phyloP scores from a whole-genome alignment of 2,888 invertebrate genomes.

The Drosophila paramelanica region DNA sequence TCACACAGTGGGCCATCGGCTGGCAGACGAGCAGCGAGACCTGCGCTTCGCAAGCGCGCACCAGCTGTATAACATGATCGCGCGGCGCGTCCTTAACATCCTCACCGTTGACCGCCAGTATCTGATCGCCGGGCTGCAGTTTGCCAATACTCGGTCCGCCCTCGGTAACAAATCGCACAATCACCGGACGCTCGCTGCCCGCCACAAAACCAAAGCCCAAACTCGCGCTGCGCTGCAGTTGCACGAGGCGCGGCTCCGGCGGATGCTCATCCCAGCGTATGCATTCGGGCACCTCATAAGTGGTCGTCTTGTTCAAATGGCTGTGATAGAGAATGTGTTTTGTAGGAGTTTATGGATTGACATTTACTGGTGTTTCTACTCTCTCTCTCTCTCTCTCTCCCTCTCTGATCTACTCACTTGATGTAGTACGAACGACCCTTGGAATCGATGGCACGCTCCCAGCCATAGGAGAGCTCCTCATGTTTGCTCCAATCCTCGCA shows the following conservation, averaged over 20 bases:
- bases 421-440: slow-evolving; percentile 92
- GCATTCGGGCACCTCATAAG: slow-evolving; percentile 92
- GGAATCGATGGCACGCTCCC: slow-evolving; percentile 94
- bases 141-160: slow-evolving; percentile 96
- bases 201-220: slow-evolving; percentile 98
- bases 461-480: slow-evolving; percentile 93
- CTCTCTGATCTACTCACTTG: slow-evolving; percentile 87
- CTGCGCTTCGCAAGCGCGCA: slow-evolving; percentile 91
- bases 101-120: slow-evolving; percentile 95
- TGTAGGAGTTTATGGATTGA: neutral
- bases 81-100: slow-evolving; percentile 94
- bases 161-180: slow-evolving; percentile 94
- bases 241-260: slow-evolving; percentile 92
- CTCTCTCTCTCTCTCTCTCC: no score
- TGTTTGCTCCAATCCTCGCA: slow-evolving; percentile 91
- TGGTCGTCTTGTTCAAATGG: slow-evolving; percentile 94
- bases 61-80: slow-evolving; percentile 95
- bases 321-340: slow-evolving; percentile 82
- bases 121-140: slow-evolving; percentile 95
- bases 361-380: neutral
- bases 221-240: slow-evolving; percentile 90
- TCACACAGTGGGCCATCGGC: slow-evolving; percentile 88
- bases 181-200: slow-evolving; percentile 96
- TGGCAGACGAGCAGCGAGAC: slow-evolving; percentile 93
- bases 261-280: slow-evolving; percentile 89